Base-by-base conservation (phyloP, 1,140 invertebrate genomes). In the Drosophila micromelanica region DNA sequence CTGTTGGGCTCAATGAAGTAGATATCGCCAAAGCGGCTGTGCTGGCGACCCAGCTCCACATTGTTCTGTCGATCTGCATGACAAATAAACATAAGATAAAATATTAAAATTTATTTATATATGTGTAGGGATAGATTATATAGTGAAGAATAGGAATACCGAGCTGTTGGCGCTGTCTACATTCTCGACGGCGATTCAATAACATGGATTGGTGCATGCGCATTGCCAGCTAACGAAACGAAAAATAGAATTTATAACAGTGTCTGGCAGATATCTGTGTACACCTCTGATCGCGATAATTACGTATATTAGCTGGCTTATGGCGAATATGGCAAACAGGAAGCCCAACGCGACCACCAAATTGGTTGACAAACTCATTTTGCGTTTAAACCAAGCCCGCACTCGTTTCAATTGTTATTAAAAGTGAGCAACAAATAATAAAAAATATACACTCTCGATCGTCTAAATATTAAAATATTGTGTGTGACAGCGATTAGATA, bases 21-120 rank as follows among this genome's bases (percentile, higher is more conserved):
- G 42, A 91, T 90, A 17, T 91, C 90, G 7, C 75, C 73, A 60
- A 67, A 91, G 17, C 80, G 82, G 38, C 71, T 85, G 20, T 63
- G 51, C 5, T 72, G 55, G 3, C 71, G 63, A 17, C 86, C 90
- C 11, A 89, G 60, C 7, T 85, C 80, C 12, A 74, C 71, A 69
- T 76, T 90, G 5, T 76, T 87, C 27, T 91, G 90, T 2, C 86
- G 90, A 65, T 91, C 90, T 91, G 56, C 0, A 90, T 90, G n/a
- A 72, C 2, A 71, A 0, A 0, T 7, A 11, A 11, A 42, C n/a
- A 8, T 1, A 12, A 27, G 64, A 11, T 11, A 13, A 27, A 0
- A 55, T 45, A 54, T 20, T 17, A 8, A 11, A 20, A 12, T 13
- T 5, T 30, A 37, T 42, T 8, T 57, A 5, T 30, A 5, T 30